Evolutionary conservation across 2,113 vertebrate genomes (phyloP).

Genomic region (Rhinolophus sinicus): DNA sequence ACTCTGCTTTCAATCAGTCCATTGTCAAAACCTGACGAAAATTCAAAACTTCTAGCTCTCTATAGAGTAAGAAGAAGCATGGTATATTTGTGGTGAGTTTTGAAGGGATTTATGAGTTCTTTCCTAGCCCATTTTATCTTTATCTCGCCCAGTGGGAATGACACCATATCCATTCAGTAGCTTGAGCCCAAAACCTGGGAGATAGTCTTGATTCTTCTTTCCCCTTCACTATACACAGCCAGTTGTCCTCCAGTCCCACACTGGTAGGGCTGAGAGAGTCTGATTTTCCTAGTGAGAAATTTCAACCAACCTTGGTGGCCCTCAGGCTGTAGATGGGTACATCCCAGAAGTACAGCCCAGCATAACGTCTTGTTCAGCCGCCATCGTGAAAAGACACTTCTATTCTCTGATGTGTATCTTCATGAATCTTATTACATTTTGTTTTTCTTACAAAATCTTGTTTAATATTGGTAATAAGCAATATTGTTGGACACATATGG

Average conservation of each 20-base stretch:
- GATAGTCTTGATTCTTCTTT: neutral
- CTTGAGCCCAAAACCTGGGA: neutral
- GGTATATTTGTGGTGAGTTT: neutral
- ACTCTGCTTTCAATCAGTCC: neutral
- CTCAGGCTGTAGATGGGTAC: neutral
- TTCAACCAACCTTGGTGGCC: neutral
- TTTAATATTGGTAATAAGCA: neutral
- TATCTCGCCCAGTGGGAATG: neutral
- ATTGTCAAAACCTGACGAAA: neutral
- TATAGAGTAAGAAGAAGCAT: neutral
- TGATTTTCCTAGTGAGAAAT: neutral
- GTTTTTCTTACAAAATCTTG: neutral
- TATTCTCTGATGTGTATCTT: neutral
- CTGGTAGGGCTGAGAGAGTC: neutral
- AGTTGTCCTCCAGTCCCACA: neutral
- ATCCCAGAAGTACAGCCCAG: neutral
- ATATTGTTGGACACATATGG: neutral
- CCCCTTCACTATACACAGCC: neutral
- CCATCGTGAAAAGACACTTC: neutral
- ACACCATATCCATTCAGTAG: too few relatives aligned
- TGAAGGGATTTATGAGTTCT: neutral
- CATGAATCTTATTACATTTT: neutral
- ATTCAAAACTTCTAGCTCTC: neutral
- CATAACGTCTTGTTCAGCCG: neutral
- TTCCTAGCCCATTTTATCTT: neutral